These are phyloP conservation scores for Tyto alba DNA, from an alignment of 2,113 vertebrate species.

Conservation along the genomic window DNA sequence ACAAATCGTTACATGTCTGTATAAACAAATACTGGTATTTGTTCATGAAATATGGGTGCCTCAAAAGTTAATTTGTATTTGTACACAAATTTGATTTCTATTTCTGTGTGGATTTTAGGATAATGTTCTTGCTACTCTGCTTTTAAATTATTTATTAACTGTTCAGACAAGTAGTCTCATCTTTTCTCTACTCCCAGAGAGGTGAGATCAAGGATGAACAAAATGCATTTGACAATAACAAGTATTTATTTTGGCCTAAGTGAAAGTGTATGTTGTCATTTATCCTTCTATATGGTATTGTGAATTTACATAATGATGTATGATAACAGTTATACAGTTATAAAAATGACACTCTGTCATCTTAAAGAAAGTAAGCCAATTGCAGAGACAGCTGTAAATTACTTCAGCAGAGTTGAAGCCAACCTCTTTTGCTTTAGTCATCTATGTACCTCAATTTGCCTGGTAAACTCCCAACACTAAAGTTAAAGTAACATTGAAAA, in stretches of 20 bases:
- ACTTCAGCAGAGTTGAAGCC: not conserved
- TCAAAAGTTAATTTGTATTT: constrained; percentile 25
- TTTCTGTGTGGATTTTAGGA: constrained; percentile 16
- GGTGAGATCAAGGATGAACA: not conserved
- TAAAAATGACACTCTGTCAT: not conserved
- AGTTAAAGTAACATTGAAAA: not conserved
- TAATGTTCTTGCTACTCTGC: not conserved
- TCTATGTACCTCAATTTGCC: not conserved
- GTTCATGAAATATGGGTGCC: not conserved
- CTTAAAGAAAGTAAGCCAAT: not conserved
- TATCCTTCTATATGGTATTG: not conserved
- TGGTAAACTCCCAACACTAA: not conserved
- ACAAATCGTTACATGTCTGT: not conserved
- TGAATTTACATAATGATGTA: not conserved
- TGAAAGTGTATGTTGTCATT: not conserved
- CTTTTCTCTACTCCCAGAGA: not conserved
- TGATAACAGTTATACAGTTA: not conserved
- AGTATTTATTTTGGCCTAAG: not conserved
- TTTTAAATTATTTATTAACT: constrained; percentile 40
- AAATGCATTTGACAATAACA: not conserved
- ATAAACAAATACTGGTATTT: constrained; percentile 5
- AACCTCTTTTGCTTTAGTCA: not conserved
- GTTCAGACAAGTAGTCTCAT: not conserved
- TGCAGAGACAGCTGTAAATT: not conserved
- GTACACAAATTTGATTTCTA: not conserved